Evolutionary conservation across 2,113 vertebrate species (phyloP).

Genomic region (Gadus macrocephalus): DNA sequence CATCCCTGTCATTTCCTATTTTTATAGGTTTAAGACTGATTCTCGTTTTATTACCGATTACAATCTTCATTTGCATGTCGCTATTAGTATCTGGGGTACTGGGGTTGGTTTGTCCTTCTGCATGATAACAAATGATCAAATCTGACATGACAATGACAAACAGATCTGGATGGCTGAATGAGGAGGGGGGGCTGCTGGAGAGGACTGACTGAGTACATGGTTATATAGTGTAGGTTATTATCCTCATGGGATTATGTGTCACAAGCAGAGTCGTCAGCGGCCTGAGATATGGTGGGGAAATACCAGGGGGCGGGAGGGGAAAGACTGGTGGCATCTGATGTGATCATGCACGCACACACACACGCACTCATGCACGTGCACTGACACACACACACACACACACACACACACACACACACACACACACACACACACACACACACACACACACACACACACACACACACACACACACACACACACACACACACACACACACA

Average conservation of each 20-base stretch:
- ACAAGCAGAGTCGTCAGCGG: slow-evolving; percentile 15
- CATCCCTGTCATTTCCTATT: too few relatives aligned
- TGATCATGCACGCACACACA: slow-evolving; percentile 22
- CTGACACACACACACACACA: slow-evolving; percentile 6
- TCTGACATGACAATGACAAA: too few relatives aligned
- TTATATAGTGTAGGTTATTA: slow-evolving; percentile 5
- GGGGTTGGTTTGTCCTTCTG: too few relatives aligned
- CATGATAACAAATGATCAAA: too few relatives aligned
- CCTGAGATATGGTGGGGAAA: slow-evolving; percentile 32
- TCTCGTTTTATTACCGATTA: too few relatives aligned
- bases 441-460: not conserved
- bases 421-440: slow-evolving; percentile 24
- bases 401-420: slow-evolving; percentile 9
- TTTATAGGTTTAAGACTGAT: too few relatives aligned
- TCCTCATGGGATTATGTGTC: slow-evolving; percentile 32
- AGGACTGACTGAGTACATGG: not conserved
- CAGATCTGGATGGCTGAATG: too few relatives aligned
- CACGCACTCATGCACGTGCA: not conserved
- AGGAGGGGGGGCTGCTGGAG: too few relatives aligned
- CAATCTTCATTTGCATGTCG: too few relatives aligned
- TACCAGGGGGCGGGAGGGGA: not conserved
- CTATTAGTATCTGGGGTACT: too few relatives aligned
- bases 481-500: slow-evolving; percentile 11
- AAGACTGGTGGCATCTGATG: slow-evolving; percentile 24
- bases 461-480: slow-evolving; percentile 13